These are phyloP conservation scores for Epinephelus lanceolatus DNA, from an alignment of 2,113 vertebrate genomes.

Conservation along the genomic window DNA sequence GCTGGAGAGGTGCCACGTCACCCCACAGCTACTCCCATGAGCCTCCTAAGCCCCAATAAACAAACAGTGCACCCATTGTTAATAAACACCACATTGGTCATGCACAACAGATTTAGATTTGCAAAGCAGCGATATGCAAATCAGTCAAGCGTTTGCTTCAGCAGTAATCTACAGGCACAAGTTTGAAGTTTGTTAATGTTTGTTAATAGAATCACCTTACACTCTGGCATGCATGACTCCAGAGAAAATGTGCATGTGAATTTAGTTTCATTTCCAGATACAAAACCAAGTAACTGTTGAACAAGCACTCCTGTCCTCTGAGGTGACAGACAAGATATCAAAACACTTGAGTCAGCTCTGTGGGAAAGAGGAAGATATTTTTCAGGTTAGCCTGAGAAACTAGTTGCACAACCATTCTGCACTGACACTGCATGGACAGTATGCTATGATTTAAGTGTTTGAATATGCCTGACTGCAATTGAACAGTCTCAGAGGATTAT, in stretches of 20 bases:
- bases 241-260: not conserved
- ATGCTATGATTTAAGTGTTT: not conserved
- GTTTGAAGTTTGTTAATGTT: constrained; percentile 29
- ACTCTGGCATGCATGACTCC: not conserved
- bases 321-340: not conserved
- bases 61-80: constrained; percentile 55
- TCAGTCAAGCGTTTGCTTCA: constrained; percentile 20
- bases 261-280: constrained; percentile 1
- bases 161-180: constrained; percentile 17
- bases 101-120: constrained; percentile 59
- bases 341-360: constrained; percentile 17
- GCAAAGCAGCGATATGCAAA: constrained; percentile 52
- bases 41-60: constrained; percentile 51
- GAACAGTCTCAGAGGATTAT: not conserved
- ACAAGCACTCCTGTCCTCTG: not conserved
- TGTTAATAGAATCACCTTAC: not conserved
- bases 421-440: not conserved
- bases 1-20: constrained; percentile 16
- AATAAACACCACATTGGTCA: constrained; percentile 59
- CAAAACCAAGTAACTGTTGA: not conserved
- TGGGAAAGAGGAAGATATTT: constrained; percentile 21
- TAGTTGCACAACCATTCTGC: constrained; percentile 14
- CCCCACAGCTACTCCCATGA: constrained; percentile 47
- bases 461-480: not conserved
- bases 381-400: constrained; percentile 24